Percentiles rank a stretch among this genome's conserved stretches.
phyloP scores from a whole-genome alignment of 1,140 invertebrate genomes.

The Drosophila lacteicornis region DNA sequence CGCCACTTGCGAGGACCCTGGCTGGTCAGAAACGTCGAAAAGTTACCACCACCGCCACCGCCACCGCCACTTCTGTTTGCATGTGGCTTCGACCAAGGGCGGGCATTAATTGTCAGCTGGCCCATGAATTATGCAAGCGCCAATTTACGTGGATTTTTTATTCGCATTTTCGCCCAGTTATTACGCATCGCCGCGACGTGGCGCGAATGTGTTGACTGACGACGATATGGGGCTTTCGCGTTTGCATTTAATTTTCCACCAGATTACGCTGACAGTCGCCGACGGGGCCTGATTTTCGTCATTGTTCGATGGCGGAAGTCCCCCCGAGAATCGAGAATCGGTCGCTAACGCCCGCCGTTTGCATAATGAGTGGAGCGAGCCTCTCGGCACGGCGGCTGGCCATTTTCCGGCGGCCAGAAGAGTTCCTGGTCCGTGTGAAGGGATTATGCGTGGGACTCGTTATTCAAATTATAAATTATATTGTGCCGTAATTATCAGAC shows the following conservation, averaged over 20 bases:
- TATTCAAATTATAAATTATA: conserved; percentile 24
- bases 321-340: conserved; percentile 21
- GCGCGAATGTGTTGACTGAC: conserved; percentile 23
- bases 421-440: conserved; percentile 5
- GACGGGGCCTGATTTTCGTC: conserved; percentile 41
- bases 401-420: background rate
- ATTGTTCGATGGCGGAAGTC: conserved; percentile 36
- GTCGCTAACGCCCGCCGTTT: conserved; percentile 4
- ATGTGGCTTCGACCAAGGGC: conserved; percentile 15
- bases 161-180: conserved; percentile 12
- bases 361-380: conserved; percentile 40
- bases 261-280: conserved; percentile 39
- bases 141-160: conserved; percentile 46
- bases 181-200: background rate
- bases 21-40: conserved; percentile 19
- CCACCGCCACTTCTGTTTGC: background rate
- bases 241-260: conserved; percentile 75
- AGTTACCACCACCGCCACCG: conserved; percentile 27
- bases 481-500: conserved; percentile 19
- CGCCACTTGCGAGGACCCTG: background rate
- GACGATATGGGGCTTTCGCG: conserved; percentile 29
- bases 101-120: conserved; percentile 20
- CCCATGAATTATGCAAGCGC: conserved; percentile 71
- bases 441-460: conserved; percentile 21
- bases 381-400: conserved; percentile 7